A percentile compares a stretch with the other conserved stretches of the same genome.
phyloP scores from a whole-genome alignment of 2,113 vertebrate genomes.

The Dendropsophus ebraccatus region DNA sequence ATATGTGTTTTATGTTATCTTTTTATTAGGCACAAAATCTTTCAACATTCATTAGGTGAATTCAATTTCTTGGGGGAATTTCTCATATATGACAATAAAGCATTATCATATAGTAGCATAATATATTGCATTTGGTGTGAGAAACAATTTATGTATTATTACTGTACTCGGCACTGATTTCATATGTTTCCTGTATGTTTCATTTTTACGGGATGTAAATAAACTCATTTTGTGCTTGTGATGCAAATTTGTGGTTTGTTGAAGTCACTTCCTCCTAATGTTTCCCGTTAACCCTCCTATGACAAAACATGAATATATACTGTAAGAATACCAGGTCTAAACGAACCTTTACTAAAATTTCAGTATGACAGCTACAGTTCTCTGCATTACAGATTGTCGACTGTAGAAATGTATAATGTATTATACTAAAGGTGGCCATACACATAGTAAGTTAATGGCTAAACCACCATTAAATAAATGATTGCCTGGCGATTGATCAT shows the following conservation, averaged over 20 bases:
- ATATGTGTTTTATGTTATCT: too few species aligned
- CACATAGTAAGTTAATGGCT: too few species aligned
- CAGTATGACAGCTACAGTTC: neutral
- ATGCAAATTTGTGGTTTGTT: slow-evolving; percentile 55
- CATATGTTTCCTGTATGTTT: slow-evolving; percentile 12
- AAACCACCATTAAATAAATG: too few species aligned
- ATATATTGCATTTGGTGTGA: neutral
- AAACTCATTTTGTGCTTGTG: neutral
- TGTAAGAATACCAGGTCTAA: neutral
- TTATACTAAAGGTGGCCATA: neutral
- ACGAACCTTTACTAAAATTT: neutral
- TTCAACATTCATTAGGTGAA: too few species aligned
- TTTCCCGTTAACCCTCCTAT: slow-evolving; percentile 45
- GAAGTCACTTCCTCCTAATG: slow-evolving; percentile 37
- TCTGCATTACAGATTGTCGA: neutral
- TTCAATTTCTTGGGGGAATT: too few species aligned
- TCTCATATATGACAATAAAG: neutral
- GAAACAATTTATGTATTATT: neutral
- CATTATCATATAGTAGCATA: too few species aligned
- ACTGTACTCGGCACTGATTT: neutral
- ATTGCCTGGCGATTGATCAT: too few species aligned
- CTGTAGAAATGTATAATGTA: too few species aligned
- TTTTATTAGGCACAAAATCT: too few species aligned
- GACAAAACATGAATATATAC: neutral
- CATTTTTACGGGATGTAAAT: slow-evolving; percentile 34